Evolutionary conservation across 2,888 invertebrate species (phyloP).

Genomic region (Drosophila testacea): DNA sequence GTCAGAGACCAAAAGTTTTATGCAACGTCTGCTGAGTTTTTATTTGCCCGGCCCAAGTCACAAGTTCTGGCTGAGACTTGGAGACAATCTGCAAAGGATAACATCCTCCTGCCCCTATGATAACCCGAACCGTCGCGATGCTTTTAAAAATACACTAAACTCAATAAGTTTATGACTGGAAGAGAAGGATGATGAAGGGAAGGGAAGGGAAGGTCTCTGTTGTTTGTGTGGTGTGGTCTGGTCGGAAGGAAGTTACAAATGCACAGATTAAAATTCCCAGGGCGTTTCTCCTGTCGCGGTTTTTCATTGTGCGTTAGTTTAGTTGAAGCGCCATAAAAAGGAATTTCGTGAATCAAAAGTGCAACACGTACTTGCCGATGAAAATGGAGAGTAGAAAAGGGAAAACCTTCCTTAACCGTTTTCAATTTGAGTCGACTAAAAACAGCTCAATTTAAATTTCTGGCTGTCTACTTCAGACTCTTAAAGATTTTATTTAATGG

Average conservation of each 20-base stretch:
- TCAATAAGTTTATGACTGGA: constrained; percentile 65
- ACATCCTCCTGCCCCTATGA: constrained; percentile 5
- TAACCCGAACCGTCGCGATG: constrained; percentile 46
- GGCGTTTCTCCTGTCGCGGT: constrained; percentile 54
- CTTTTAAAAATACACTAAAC: constrained; percentile 65
- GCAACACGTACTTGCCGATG: constrained; percentile 55
- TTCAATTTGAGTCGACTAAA: constrained; percentile 10
- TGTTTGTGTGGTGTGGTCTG: constrained; percentile 44
- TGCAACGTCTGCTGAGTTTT: constrained; percentile 65
- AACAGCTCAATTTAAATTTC: constrained; percentile 2
- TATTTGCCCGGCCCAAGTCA: constrained; percentile 46
- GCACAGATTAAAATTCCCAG: constrained; percentile 67
- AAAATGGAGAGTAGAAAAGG: constrained; percentile 18
- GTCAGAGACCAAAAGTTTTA: constrained; percentile 60
- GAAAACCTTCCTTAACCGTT: constrained; percentile 15
- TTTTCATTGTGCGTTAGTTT: constrained; percentile 43
- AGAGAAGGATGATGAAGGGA: constrained; percentile 1
- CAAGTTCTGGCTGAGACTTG: constrained; percentile 13
- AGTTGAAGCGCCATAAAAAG: constrained; percentile 21
- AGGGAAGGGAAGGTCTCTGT: constrained; percentile 25
- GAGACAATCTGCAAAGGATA: constrained; percentile 51
- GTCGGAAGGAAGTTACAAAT: constrained; percentile 73
- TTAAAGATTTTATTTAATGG: neutral
- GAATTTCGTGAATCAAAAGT: constrained; percentile 53
- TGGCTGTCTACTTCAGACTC: neutral